A percentile compares a stretch with the other conserved stretches of the same genome.
Evolutionary conservation across 2,797 vertebrate species (phyloP).

Genomic region (Leptodactylus fallax): DNA sequence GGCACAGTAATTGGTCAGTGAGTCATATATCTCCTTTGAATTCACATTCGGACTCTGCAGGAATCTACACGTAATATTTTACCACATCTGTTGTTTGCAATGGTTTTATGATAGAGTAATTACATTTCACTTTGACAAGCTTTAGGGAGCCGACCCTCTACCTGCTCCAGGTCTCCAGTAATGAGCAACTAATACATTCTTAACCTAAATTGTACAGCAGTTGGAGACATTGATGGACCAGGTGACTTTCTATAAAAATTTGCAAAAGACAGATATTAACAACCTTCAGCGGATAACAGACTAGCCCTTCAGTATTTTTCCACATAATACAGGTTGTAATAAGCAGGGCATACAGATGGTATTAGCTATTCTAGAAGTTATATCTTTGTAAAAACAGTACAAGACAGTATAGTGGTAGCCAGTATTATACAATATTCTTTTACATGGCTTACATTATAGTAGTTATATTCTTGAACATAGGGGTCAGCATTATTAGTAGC

Average conservation of each 20-base stretch:
- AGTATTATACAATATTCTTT: background rate
- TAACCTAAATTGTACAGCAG: background rate
- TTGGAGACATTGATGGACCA: background rate
- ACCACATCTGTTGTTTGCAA: conserved; percentile 37
- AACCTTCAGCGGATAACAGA: too few relatives aligned
- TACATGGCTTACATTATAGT: background rate
- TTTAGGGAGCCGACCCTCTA: conserved; percentile 14
- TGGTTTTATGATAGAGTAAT: background rate
- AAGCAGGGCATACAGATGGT: background rate
- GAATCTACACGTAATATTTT: conserved; percentile 14
- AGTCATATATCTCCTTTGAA: conserved; percentile 13
- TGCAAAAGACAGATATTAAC: background rate
- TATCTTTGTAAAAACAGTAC: background rate
- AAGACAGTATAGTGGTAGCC: background rate
- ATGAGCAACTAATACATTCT: conserved; percentile 23
- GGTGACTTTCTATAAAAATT: background rate
- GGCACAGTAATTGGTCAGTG: conserved; percentile 30
- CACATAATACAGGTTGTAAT: too few relatives aligned
- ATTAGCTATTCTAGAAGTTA: background rate
- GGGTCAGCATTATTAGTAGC: background rate
- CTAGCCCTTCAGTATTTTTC: too few relatives aligned
- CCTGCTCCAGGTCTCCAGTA: background rate
- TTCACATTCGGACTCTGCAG: conserved; percentile 28
- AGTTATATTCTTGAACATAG: background rate
- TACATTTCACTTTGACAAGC: conserved; percentile 26